Conservation (phyloP, 2,888 invertebrate species). For the Eupithecia dodoneata region DNA sequence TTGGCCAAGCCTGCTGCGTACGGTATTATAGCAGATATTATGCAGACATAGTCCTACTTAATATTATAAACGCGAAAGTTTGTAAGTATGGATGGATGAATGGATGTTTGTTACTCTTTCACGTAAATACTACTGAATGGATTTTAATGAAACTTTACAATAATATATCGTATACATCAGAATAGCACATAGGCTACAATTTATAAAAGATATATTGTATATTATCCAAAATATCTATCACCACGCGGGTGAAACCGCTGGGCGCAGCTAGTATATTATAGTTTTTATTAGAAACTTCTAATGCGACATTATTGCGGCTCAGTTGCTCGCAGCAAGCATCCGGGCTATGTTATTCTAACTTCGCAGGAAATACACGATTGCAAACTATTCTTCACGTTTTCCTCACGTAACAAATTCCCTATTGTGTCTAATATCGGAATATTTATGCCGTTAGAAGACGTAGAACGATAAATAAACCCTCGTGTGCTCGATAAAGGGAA, state of each 20-base stretch:
- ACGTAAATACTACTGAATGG: too few relatives aligned
- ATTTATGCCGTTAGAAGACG: constrained; percentile 34
- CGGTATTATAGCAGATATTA: too few relatives aligned
- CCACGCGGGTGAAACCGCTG: too few relatives aligned
- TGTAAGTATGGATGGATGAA: too few relatives aligned
- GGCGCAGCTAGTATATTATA: not conserved
- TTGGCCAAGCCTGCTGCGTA: too few relatives aligned
- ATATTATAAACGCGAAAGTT: not conserved
- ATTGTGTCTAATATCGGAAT: constrained; percentile 46
- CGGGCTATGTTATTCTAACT: constrained; percentile 15
- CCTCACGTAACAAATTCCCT: constrained; percentile 41
- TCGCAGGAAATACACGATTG: constrained; percentile 30
- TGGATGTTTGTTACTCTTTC: too few relatives aligned
- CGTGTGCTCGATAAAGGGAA: constrained; percentile 42
- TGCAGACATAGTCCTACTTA: too few relatives aligned
- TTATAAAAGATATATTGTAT: too few relatives aligned
- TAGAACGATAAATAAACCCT: constrained; percentile 43
- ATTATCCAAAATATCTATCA: too few relatives aligned
- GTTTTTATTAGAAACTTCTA: not conserved
- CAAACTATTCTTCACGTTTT: constrained; percentile 38
- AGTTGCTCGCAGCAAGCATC: not conserved
- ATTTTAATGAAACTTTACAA: too few relatives aligned
- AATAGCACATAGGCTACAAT: too few relatives aligned
- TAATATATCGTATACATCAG: too few relatives aligned
- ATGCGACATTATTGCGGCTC: not conserved